Evolutionary conservation across 2,888 invertebrate species (phyloP).

Genomic region (Zootermopsis nevadensis): DNA sequence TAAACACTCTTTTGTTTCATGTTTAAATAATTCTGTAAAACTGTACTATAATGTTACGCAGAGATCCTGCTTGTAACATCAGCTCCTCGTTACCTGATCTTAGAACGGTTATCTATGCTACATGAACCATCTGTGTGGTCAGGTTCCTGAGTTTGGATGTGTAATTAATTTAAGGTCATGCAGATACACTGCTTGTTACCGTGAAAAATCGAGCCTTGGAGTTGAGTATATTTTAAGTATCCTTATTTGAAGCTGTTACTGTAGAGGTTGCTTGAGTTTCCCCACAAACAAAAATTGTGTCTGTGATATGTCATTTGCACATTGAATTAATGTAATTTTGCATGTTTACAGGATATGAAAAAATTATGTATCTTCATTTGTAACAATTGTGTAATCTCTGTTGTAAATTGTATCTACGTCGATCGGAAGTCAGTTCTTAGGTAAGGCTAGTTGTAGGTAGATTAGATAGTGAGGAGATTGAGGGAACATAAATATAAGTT

Average conservation of each 20-base stretch:
- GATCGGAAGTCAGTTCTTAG: neutral
- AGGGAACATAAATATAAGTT: slow-evolving; percentile 2
- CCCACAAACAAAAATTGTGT: slow-evolving; percentile 15
- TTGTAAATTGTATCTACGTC: slow-evolving; percentile 10
- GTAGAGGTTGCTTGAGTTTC: slow-evolving; percentile 20
- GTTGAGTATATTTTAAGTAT: slow-evolving; percentile 25
- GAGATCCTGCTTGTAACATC: slow-evolving; percentile 28
- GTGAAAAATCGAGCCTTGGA: slow-evolving; percentile 14
- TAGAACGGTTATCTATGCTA: slow-evolving; percentile 29
- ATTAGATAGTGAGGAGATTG: neutral
- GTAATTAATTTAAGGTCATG: slow-evolving; percentile 39
- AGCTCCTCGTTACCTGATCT: slow-evolving; percentile 38
- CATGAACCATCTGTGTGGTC: slow-evolving; percentile 31
- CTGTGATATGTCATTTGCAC: slow-evolving; percentile 1
- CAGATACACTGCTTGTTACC: slow-evolving; percentile 26
- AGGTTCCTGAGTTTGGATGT: slow-evolving; percentile 21
- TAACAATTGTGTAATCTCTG: slow-evolving; percentile 5
- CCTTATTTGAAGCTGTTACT: slow-evolving; percentile 9
- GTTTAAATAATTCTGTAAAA: neutral
- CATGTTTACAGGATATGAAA: neutral
- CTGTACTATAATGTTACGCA: neutral
- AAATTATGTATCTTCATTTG: slow-evolving; percentile 6
- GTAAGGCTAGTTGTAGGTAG: slow-evolving; percentile 22
- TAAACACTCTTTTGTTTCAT: neutral
- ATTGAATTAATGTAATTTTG: slow-evolving; percentile 7